phyloP scores from a whole-genome alignment of 1,140 invertebrate genomes.

The Drosophila gunungcola region DNA sequence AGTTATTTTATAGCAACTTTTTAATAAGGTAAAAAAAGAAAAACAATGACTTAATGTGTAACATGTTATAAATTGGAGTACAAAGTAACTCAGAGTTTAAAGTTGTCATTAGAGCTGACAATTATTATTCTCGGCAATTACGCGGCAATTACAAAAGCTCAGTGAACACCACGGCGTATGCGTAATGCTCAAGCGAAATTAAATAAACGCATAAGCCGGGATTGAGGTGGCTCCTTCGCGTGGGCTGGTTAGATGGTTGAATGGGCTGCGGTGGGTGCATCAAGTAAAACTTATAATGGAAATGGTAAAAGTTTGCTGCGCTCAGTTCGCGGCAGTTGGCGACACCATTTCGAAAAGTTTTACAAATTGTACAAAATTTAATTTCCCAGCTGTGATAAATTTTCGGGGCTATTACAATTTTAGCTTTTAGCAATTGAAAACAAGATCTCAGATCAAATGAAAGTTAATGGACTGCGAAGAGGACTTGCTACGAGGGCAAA shows the following conservation, averaged over 20 bases:
- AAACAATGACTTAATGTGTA: no score
- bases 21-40: no score
- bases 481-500: background rate
- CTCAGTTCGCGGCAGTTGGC: conserved; percentile 63
- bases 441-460: conserved; percentile 37
- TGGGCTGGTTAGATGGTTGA: background rate
- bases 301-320: conserved; percentile 65
- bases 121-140: conserved; percentile 36
- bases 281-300: conserved; percentile 70
- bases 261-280: conserved; percentile 7
- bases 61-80: no score
- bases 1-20: no score
- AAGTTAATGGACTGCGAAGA: conserved; percentile 30
- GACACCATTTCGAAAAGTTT: conserved; percentile 71
- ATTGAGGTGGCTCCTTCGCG: conserved; percentile 13
- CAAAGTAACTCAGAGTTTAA: background rate
- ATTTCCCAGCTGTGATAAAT: conserved; percentile 62
- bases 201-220: conserved; percentile 47
- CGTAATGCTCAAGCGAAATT: conserved; percentile 23
- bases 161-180: conserved; percentile 8
- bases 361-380: conserved; percentile 60
- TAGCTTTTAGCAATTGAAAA: conserved; percentile 39
- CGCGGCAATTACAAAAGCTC: conserved; percentile 32
- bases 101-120: conserved; percentile 12
- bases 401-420: conserved; percentile 42